Conservation (phyloP, 1,140 invertebrate genomes). For the Drosophila teissieri region DNA sequence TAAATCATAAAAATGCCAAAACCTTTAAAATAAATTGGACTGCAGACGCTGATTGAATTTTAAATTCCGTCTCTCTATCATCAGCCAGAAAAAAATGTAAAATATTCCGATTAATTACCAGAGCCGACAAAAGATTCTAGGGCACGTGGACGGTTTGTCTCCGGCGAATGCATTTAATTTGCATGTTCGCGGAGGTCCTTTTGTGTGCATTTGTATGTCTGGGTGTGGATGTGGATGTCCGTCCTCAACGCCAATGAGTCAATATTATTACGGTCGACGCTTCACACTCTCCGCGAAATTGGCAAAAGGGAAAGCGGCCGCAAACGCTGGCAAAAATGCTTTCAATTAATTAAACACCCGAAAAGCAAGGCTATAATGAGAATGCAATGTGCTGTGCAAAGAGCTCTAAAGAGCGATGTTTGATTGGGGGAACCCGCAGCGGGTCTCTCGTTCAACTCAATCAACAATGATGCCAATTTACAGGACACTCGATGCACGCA, state of each 20-base stretch:
- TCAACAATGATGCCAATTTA: constrained; percentile 24
- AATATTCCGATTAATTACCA: constrained; percentile 47
- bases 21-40: too few species aligned
- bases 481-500: not conserved
- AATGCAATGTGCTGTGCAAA: constrained; percentile 43
- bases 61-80: constrained; percentile 7
- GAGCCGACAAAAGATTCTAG: constrained; percentile 21
- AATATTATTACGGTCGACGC: constrained; percentile 66
- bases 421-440: not conserved
- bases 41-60: not conserved
- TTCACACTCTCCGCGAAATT: constrained; percentile 19
- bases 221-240: constrained; percentile 1
- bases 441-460: constrained; percentile 23
- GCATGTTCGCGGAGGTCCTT: constrained; percentile 29
- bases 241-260: constrained; percentile 63
- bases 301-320: constrained; percentile 32
- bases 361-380: constrained; percentile 61
- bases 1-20: too few species aligned
- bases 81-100: not conserved
- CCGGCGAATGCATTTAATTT: constrained; percentile 29
- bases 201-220: constrained; percentile 1
- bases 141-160: constrained; percentile 16
- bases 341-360: constrained; percentile 82
- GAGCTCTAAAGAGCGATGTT: constrained; percentile 15
- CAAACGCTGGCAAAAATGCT: constrained; percentile 73